Evolutionary conservation across 2,113 vertebrate genomes (phyloP), one percentile per base, ranked within the genome.

Genomic region (Sinosuthora webbiana): DNA sequence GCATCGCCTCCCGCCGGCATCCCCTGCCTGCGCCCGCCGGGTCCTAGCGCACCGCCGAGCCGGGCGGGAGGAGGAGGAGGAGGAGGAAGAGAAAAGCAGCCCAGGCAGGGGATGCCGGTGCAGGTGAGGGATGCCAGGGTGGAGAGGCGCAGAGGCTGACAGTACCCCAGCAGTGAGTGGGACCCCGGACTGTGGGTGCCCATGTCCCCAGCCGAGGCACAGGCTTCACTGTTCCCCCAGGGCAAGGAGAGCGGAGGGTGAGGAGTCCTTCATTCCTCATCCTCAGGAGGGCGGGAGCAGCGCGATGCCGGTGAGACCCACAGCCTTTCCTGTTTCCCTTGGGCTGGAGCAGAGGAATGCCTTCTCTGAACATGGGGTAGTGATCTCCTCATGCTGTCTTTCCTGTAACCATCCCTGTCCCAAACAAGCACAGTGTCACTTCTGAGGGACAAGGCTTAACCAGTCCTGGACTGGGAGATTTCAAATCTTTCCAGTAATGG

Each of bases 401-500:
- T 76, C 24, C 50, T 28, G 13, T 7, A 17, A 31, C 28, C 39
- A 30, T 16, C 31, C 31, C 33, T 62, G 20, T 80, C 59, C 64
- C 71, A 70, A 50, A 39, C 25, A 63, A 47, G 75, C 31, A 27
- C 41, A 5, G 9, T 19, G n/a, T 33, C 75, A 27, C 30, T 24
- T 18, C 44, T 41, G 10, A 27, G 28, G 18, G 67, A 49, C 41
- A 71, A 42, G 13, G 4, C n/a, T 91, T 44, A 67, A 57, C 47
- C 14, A 18, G 19, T 18, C 20, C 28, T 33, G 64, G 4, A 16
- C 55, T 71, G 69, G 11, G 45, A 42, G 24, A 65, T 67, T 27
- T 25, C 1, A 0, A 24, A 13, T 23, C 28, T 44, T 42, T 65
- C 44, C 17, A 15, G 0, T 2, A 2, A 5, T 27, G 11, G 35